Evolutionary conservation across 2,888 invertebrate genomes (phyloP), one percentile per base, ranked within the genome.

Genomic region (Cyaniris semiargus): DNA sequence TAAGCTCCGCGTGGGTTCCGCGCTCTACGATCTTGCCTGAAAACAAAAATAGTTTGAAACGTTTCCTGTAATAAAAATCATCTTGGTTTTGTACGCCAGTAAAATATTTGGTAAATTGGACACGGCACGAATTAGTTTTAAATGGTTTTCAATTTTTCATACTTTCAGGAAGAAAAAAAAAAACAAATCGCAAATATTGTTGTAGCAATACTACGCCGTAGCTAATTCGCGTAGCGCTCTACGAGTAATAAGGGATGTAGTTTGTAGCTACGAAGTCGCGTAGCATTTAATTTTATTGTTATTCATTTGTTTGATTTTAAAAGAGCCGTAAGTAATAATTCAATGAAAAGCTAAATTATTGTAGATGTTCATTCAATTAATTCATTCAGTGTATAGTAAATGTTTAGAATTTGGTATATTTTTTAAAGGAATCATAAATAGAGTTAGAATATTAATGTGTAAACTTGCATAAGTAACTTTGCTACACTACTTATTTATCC

Each of bases 1-100:
- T 94, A 18, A 97, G 91, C 82, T 97, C 96, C 1, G 95, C 91
- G 83, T 97, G 97, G 1, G 96, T 96, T 60, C 97, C 97, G 81
- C 95, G 94, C 86, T 97, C 97, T 4, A 96, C 95, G 18, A 98
- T 96, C 81, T 92, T 92, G 48, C 98, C 98, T 86, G 84, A 56
- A 85, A 84, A 76, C 31, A 80, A 76, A 38, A 77, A 21, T 38
- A 60, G 66, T 23, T 60, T 13, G 21, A 60, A 60, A 60, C 27
- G 10, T 3, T 21, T 58, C 21, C 38, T 1, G 6, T 7, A 34
- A 1, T 34, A 34, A 34, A 34, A 34, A 34, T 34, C 7, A 10
- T 10, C 10, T 8, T 34, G 8, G 2, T 38, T 38, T 13, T 10
- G 0, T 3, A 10, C 44, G 10, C 3, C 3, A 44, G 44, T 0